Evolutionary conservation across 2,888 invertebrate genomes (phyloP).

Genomic region (Aphidoletes aphidimyza): DNA sequence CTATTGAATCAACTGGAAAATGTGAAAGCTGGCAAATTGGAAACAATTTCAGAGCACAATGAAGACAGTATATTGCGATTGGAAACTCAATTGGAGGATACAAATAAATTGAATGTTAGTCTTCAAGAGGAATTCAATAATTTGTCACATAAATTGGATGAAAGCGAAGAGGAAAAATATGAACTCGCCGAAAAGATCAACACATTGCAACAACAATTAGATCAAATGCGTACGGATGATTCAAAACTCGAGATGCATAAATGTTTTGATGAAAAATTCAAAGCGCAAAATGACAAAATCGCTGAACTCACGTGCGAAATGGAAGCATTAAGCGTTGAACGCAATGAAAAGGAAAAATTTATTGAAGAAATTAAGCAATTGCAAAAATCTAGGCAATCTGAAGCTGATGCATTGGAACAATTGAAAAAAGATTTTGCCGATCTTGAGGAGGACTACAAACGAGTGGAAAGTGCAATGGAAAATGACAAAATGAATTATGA

Average conservation of each 20-base stretch:
- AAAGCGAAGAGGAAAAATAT: slow-evolving; percentile 62
- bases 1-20: slow-evolving; percentile 75
- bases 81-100: slow-evolving; percentile 75
- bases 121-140: slow-evolving; percentile 72
- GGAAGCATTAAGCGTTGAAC: background rate
- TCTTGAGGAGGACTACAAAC: slow-evolving; percentile 55
- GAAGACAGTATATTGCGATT: slow-evolving; percentile 75
- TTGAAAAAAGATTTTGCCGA: slow-evolving; percentile 55
- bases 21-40: slow-evolving; percentile 71
- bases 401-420: slow-evolving; percentile 56
- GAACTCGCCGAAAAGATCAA: slow-evolving; percentile 60
- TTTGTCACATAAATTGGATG: slow-evolving; percentile 69
- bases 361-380: slow-evolving; percentile 59
- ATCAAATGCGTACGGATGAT: slow-evolving; percentile 61
- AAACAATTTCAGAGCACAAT: slow-evolving; percentile 78
- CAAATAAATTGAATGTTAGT: slow-evolving; percentile 70
- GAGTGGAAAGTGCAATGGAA: background rate
- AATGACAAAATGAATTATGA: background rate
- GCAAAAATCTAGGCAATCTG: slow-evolving; percentile 58
- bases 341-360: slow-evolving; percentile 59
- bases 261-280: slow-evolving; percentile 1
- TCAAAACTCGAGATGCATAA: slow-evolving; percentile 1
- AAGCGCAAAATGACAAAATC: background rate
- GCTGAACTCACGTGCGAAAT: background rate
- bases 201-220: slow-evolving; percentile 60